Evolutionary conservation across 2,113 vertebrate species (phyloP), one percentile per base, ranked within the genome.

Genomic region (Cyphomyrus plagiostoma): DNA sequence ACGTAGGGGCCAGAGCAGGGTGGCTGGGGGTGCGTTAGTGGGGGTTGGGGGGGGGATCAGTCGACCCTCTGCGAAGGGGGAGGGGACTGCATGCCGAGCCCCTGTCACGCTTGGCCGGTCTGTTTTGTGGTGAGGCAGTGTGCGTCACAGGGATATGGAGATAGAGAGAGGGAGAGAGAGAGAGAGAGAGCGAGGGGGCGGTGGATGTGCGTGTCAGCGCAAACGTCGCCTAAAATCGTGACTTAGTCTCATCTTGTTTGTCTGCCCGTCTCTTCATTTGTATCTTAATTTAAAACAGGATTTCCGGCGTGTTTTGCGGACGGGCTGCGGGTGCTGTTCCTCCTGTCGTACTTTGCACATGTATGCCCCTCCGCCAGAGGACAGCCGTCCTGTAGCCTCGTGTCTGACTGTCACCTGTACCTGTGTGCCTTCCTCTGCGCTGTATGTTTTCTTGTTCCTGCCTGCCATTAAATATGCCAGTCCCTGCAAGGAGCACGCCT

Each of bases 91-190:
- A 52, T 70, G 48, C 52, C 30, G 88, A 26, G 91, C 89, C 92
- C 93, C 90, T 93, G 94, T 95, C 94, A 94, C 92, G 93, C 93
- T 92, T 93, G 93, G 95, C 93, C 94, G 80, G 93, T 93, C 88
- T 91, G 95, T 93, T 84, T 93, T 94, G 93, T 92, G 92, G 93
- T 92, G 93, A 89, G 89, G 92, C 92, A 89, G 89, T 92, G 94
- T 96, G 95, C 95, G 95, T 96, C 95, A 96, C 92, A 90, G 93
- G 52, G 87, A 90, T 70, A 85, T 74, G 89, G 39, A 82, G 94
- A 82, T 35, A 94, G 92, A 88, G 91, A 93, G 91, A 91, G 92
- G 88, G 91, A 92, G 93, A 92, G 93, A 94, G 94, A 93, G 94
- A 94, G 92, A 88, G 91, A 93, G 91, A 91, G 92, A 88, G 92